Evolutionary conservation across 2,797 vertebrate species (phyloP).

Genomic region (Syndactyla subalaris): DNA sequence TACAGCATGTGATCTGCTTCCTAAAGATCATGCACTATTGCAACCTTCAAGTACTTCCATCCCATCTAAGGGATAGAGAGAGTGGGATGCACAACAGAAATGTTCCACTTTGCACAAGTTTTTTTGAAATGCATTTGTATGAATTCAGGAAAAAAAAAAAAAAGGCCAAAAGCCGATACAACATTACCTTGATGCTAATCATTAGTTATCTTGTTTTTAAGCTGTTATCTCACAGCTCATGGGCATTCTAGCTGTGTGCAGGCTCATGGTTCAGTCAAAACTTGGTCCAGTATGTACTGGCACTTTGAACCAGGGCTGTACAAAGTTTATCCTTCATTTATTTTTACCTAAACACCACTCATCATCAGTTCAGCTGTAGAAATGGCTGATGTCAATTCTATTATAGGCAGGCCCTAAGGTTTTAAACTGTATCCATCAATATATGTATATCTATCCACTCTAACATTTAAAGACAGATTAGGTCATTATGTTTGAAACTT

Average conservation of each 20-base stretch:
- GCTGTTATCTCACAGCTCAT: not conserved
- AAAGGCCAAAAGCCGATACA: not conserved
- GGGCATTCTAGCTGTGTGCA: not conserved
- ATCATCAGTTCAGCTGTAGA: not conserved
- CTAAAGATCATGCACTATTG: not conserved
- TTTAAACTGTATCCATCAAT: not conserved
- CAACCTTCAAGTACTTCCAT: not conserved
- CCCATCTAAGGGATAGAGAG: not conserved
- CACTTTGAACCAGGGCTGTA: not conserved
- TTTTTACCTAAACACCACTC: not conserved
- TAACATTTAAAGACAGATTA: constrained; percentile 20
- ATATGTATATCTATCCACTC: not conserved
- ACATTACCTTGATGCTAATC: not conserved
- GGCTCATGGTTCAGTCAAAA: not conserved
- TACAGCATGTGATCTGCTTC: not conserved
- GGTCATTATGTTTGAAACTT: not conserved
- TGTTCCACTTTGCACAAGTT: not conserved
- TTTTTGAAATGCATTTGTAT: not conserved
- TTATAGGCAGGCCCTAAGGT: not conserved
- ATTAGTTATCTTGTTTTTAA: not conserved
- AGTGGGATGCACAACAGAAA: not conserved
- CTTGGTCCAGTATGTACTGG: not conserved
- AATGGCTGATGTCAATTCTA: constrained; percentile 6
- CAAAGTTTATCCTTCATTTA: not conserved
- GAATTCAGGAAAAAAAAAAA: not conserved